Conservation (phyloP, 2,797 vertebrate genomes). For the Xyrichtys novacula region DNA sequence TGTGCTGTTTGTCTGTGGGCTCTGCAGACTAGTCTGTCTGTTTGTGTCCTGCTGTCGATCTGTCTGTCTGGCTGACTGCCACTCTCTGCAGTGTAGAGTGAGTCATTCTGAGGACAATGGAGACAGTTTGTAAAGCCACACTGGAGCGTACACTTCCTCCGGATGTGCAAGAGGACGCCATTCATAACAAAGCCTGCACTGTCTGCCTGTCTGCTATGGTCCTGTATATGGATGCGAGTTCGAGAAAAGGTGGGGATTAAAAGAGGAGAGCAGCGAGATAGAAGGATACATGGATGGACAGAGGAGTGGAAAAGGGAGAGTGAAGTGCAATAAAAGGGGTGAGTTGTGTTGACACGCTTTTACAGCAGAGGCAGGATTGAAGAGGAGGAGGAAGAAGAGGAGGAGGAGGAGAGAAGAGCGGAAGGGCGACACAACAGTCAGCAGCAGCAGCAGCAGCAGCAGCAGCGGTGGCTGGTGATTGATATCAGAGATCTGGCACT, state of each 20-base stretch:
- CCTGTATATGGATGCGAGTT: constrained; percentile 53
- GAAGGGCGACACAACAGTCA: constrained; percentile 75
- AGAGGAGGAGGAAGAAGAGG: constrained; percentile 23
- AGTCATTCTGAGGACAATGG: constrained; percentile 85
- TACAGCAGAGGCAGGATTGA: constrained; percentile 46
- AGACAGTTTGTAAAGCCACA: constrained; percentile 85
- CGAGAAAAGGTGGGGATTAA: constrained; percentile 40
- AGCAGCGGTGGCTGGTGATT: constrained; percentile 78
- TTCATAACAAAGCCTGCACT: constrained; percentile 84
- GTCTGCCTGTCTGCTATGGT: constrained; percentile 76
- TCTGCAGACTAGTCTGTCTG: constrained; percentile 75
- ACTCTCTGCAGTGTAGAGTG: constrained; percentile 80
- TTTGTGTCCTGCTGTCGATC: constrained; percentile 64
- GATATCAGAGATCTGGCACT: constrained; percentile 86
- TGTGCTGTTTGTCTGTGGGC: constrained; percentile 63
- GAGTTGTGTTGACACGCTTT: constrained; percentile 56
- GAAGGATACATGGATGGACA: constrained; percentile 28
- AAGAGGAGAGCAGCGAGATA: constrained; percentile 45
- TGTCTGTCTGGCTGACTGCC: constrained; percentile 74
- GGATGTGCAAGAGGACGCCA: constrained; percentile 84
- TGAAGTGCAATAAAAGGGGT: constrained; percentile 35
- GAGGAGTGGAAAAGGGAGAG: constrained; percentile 19
- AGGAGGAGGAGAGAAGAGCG: constrained; percentile 53
- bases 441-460: constrained; percentile 58
- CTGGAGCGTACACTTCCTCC: constrained; percentile 84